Conservation (phyloP, 35 echinoderm and acorn worm species). For the Nesometra sesokonis region DNA sequence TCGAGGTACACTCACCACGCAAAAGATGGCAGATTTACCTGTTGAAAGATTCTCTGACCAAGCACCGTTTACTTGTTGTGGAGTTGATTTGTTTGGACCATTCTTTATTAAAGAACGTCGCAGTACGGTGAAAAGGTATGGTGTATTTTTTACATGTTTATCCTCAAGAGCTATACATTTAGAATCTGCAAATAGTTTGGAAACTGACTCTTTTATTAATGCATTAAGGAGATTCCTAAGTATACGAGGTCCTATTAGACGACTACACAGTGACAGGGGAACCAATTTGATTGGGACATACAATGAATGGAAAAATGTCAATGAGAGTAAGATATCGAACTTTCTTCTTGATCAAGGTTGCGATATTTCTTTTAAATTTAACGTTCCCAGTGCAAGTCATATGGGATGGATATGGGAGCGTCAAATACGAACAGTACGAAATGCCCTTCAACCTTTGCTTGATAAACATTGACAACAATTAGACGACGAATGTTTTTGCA, state of each 20-base stretch:
- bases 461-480: conserved; percentile 16
- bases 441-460: not conserved
- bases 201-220: conserved; percentile 39
- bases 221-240: conserved; percentile 26
- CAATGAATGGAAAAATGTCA: conserved; percentile 17
- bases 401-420: conserved; percentile 9
- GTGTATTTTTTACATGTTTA: conserved; percentile 52
- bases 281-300: conserved; percentile 55
- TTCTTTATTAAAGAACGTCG: conserved; percentile 6
- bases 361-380: conserved; percentile 42
- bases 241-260: conserved; percentile 33
- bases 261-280: conserved; percentile 29
- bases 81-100: not conserved
- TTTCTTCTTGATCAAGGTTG: conserved; percentile 28
- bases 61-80: not conserved
- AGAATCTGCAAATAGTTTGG: conserved; percentile 13
- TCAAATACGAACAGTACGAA: not conserved
- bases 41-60: not conserved
- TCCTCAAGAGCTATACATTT: conserved; percentile 31
- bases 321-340: conserved; percentile 19
- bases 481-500: conserved; percentile 35
- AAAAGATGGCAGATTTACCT: conserved; percentile 3
- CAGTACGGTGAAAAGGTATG: conserved; percentile 44
- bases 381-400: conserved; percentile 51
- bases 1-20: not conserved